Base-by-base conservation (phyloP, 1,140 invertebrate species). In the Pachypsylla venusta region DNA sequence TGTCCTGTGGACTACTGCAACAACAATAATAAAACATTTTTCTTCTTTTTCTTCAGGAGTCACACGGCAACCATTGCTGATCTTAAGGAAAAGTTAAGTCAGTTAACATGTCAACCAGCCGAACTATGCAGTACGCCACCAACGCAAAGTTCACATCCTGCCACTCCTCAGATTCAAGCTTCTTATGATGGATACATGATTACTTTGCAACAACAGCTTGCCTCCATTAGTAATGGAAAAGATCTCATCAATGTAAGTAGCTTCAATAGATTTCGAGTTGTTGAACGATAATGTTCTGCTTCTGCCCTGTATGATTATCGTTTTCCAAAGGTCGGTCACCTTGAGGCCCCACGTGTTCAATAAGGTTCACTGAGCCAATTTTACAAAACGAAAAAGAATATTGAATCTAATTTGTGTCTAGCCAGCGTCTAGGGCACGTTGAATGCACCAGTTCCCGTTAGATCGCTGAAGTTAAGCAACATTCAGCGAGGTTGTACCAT, bases 161-260 rank as follows among this genome's bases (percentile, higher is more conserved):
- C 77, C 4, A 81, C 79, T 0, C 79, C 79, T 4, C 74, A 78
- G 61, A 66, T 68, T 25, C 70, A 72, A 54, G 74, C 74, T 56
- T 67, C 66, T 14, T 76, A 79, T 62, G 78, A 80, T 54, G 66
- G 70, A 0, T 79, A 81, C 53, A 75, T 80, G 70, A 73, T 77
- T 64, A 75, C 70, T 61, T 70, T 81, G 7, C 79, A 81, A 61
- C 78, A 81, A 54, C 79, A 79, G 67, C 60, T 80, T 12, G 75
- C 76, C 16, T 76, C 75, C 25, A 76, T 78, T 28, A 73, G 74
- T 28, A 71, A 74, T 67, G 63, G 70, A 10, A 60, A 69, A 27
- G 61, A 69, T 20, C 72, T 74, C 59, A 61, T 66, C 35, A 62
- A 70, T 57, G 73, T 74, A 64, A 68, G 67, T 67, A 58, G 48